Conservation (phyloP, 1,140 invertebrate species). For the Drosophila busckii region DNA sequence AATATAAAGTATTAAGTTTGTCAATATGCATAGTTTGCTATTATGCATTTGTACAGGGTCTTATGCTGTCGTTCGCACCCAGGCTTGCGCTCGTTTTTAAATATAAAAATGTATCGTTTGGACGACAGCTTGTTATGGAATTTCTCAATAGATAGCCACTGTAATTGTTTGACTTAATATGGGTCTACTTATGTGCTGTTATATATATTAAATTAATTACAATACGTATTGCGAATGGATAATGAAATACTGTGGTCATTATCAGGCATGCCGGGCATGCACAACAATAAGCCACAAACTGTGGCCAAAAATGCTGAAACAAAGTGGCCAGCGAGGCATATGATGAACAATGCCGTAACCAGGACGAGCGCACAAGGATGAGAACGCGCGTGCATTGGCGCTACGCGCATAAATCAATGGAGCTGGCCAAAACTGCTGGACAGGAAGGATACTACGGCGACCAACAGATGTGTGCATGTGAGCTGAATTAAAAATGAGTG, state of each 20-base stretch:
- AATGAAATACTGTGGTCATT: slow-evolving; percentile 71
- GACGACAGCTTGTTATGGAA: slow-evolving; percentile 11
- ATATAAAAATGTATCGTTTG: slow-evolving; percentile 6
- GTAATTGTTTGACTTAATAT: slow-evolving; percentile 10
- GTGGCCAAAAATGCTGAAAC: slow-evolving; percentile 63
- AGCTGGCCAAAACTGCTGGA: slow-evolving; percentile 52
- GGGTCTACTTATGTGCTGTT: slow-evolving; percentile 10
- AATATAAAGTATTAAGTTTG: too few relatives aligned
- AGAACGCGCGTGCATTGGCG: slow-evolving; percentile 39
- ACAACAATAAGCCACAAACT: slow-evolving; percentile 68
- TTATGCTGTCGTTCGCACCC: too few relatives aligned
- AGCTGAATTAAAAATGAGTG: slow-evolving; percentile 72
- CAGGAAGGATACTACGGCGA: slow-evolving; percentile 40
- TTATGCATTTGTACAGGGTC: too few relatives aligned
- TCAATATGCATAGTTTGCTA: too few relatives aligned
- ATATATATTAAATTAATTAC: slow-evolving; percentile 73
- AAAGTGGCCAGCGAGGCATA: slow-evolving; percentile 65
- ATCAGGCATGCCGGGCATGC: slow-evolving; percentile 67
- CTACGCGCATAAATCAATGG: slow-evolving; percentile 72
- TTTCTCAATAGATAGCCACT: not conserved
- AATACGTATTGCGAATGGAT: slow-evolving; percentile 71
- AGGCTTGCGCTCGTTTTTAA: too few relatives aligned
- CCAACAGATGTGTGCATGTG: slow-evolving; percentile 66
- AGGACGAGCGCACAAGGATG: slow-evolving; percentile 37
- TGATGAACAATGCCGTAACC: slow-evolving; percentile 41